These are phyloP conservation scores for Taeniopygia guttata DNA, from an alignment of 2,797 vertebrate genomes.

Conservation along the genomic window DNA sequence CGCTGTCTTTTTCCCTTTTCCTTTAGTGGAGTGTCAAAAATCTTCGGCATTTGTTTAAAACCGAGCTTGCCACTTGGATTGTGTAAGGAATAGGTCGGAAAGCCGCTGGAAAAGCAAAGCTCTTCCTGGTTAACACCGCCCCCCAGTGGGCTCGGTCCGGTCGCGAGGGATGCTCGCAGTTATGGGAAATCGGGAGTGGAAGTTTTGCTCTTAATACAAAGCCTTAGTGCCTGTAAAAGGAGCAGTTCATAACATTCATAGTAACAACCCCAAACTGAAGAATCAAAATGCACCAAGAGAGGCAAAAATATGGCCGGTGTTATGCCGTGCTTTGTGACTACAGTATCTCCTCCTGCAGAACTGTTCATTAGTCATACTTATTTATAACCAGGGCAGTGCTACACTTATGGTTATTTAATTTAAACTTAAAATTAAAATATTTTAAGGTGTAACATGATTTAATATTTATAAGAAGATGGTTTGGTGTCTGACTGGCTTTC, in stretches of 20 bases:
- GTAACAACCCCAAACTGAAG: not conserved
- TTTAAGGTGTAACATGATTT: not conserved
- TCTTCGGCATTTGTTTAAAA: not conserved
- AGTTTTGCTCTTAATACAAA: not conserved
- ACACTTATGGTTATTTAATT: not conserved
- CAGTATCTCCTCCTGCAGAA: not conserved
- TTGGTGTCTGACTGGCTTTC: not conserved
- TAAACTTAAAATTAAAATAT: not conserved
- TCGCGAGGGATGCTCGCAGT: not conserved
- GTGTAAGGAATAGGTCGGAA: not conserved
- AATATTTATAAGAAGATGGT: not conserved
- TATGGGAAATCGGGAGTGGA: accelerated
- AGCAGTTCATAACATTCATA: accelerated
- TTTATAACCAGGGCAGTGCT: not conserved
- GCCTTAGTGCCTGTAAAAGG: not conserved
- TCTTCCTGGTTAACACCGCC: conserved; percentile 49
- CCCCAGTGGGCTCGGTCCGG: conserved; percentile 27
- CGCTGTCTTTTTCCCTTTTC: not conserved
- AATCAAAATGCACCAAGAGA: not conserved
- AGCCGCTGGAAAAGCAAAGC: not conserved
- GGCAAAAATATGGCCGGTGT: not conserved
- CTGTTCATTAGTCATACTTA: not conserved
- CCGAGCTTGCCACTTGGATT: not conserved
- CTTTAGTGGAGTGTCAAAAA: conserved; percentile 23
- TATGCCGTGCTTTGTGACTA: not conserved